phyloP scores from a whole-genome alignment of 2,113 vertebrate species.

The Corythoichthys intestinalis region DNA sequence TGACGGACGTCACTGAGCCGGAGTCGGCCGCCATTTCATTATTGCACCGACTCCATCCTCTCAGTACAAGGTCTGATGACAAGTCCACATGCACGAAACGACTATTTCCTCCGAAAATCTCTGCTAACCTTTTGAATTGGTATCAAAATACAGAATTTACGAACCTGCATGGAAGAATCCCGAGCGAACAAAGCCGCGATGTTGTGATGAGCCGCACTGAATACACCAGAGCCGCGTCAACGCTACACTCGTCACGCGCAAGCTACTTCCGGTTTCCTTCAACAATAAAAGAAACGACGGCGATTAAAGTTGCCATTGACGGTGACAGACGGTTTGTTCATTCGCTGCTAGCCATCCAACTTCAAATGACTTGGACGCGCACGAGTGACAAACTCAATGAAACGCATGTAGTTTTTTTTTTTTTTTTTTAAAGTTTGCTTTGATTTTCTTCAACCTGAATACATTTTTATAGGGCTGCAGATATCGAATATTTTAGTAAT shows the following conservation, averaged over 20 bases:
- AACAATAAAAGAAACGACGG: neutral
- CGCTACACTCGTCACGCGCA: rapidly evolving
- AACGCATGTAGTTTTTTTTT: too few relatives aligned
- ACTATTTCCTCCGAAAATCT: neutral
- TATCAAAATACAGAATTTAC: neutral
- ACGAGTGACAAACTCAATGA: too few relatives aligned
- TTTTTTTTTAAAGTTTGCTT: too few relatives aligned
- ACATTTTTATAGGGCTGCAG: too few relatives aligned
- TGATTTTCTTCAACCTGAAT: too few relatives aligned
- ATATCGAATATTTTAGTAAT: too few relatives aligned
- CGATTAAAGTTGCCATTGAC: too few relatives aligned
- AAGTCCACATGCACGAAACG: neutral
- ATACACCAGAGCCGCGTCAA: constrained; percentile 3
- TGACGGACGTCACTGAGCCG: neutral
- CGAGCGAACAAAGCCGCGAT: constrained; percentile 45
- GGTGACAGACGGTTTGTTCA: too few relatives aligned
- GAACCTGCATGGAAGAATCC: constrained; percentile 41
- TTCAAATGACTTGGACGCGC: too few relatives aligned
- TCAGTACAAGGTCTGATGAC: neutral
- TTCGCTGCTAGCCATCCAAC: too few relatives aligned
- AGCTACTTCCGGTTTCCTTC: constrained; percentile 46
- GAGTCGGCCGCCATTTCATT: neutral
- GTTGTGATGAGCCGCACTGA: constrained; percentile 54
- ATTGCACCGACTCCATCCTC: neutral
- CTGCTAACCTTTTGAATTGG: too few relatives aligned